Conservation (phyloP, 2,113 vertebrate genomes). For the Aegotheles bennettii region DNA sequence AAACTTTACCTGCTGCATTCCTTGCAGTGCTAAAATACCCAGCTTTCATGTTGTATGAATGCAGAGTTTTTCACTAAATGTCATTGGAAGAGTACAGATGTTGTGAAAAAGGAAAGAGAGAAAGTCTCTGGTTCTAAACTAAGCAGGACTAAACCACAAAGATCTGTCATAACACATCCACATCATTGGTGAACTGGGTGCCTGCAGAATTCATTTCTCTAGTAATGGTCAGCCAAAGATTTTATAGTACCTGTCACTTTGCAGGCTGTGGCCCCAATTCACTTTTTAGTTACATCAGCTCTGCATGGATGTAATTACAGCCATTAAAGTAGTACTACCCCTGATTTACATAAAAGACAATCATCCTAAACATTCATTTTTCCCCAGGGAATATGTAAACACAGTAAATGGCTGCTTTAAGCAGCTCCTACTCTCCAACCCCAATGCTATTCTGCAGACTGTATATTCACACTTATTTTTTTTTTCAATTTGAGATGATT, state of each 20-base stretch:
- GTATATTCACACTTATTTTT: neutral
- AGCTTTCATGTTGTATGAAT: neutral
- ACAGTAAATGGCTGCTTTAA: neutral
- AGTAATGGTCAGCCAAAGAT: neutral
- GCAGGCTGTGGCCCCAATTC: neutral
- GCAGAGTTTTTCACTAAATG: neutral
- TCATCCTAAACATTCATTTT: neutral
- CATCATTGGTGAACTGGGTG: neutral
- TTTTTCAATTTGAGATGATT: neutral
- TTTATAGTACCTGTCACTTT: neutral
- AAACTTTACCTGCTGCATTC: neutral
- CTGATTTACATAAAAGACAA: conserved; percentile 29
- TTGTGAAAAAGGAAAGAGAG: neutral
- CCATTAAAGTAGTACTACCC: conserved; percentile 17
- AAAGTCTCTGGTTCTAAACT: neutral
- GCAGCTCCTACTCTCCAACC: neutral
- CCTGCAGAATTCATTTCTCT: neutral
- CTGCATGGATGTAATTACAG: neutral
- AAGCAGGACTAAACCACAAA: neutral
- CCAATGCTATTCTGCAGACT: neutral
- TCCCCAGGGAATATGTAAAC: neutral
- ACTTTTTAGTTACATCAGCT: neutral
- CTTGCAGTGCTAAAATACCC: neutral
- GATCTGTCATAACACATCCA: neutral
- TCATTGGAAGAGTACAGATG: neutral